phyloP scores from a whole-genome alignment of 1,140 invertebrate genomes.

The Bombyx mandarina region DNA sequence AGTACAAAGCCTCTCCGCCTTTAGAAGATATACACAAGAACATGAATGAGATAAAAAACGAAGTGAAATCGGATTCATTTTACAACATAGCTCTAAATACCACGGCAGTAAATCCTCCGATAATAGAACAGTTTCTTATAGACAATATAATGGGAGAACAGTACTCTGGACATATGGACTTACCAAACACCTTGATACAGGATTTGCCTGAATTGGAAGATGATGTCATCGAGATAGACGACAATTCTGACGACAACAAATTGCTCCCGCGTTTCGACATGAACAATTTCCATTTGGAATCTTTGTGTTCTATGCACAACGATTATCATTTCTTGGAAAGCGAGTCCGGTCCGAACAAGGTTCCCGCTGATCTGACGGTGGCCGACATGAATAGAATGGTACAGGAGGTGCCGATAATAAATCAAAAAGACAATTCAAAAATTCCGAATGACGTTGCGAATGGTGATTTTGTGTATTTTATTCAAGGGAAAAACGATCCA shows the following conservation, averaged over 20 bases:
- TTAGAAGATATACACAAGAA: constrained; percentile 61
- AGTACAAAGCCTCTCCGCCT: constrained; percentile 61
- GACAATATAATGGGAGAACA: constrained; percentile 60
- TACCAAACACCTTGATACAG: constrained; percentile 39
- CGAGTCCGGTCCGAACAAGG: constrained; percentile 35
- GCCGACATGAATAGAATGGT: constrained; percentile 54
- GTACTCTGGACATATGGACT: constrained; percentile 46
- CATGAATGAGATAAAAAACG: constrained; percentile 62
- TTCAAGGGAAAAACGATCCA: constrained; percentile 59
- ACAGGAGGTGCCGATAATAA: constrained; percentile 41
- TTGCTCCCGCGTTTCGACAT: constrained; percentile 55
- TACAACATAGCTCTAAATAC: constrained; percentile 47
- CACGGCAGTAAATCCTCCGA: constrained; percentile 31
- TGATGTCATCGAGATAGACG: constrained; percentile 63
- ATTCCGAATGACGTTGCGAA: constrained; percentile 19
- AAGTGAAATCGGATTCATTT: constrained; percentile 57
- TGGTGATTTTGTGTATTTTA: constrained; percentile 39
- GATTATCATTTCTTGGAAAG: constrained; percentile 62
- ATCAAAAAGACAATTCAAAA: constrained; percentile 39
- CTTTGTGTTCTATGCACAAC: constrained; percentile 58
- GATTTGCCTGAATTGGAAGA: constrained; percentile 44
- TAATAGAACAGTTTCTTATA: constrained; percentile 56
- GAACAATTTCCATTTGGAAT: constrained; percentile 54
- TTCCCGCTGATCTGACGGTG: constrained; percentile 30
- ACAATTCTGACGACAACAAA: constrained; percentile 66